Evolutionary conservation across 2,113 vertebrate genomes (phyloP).

Genomic region (Anolis sagrei): DNA sequence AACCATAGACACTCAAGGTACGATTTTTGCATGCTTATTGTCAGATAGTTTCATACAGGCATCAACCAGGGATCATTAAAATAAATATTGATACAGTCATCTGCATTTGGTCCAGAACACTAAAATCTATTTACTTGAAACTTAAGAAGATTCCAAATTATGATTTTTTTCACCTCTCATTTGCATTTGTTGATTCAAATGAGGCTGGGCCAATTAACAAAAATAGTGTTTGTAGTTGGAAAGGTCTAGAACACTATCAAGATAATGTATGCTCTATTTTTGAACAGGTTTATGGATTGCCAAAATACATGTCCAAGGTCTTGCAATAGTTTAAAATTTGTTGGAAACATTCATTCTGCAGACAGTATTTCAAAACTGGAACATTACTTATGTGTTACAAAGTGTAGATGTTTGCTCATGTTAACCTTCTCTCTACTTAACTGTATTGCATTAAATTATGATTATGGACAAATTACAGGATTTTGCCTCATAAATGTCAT

Average conservation of each 20-base stretch:
- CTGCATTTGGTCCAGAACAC: constrained; percentile 59
- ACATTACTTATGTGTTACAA: constrained; percentile 47
- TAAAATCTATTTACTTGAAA: constrained; percentile 64
- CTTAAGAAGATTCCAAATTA: constrained; percentile 62
- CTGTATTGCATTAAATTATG: constrained; percentile 3
- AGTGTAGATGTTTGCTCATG: constrained; percentile 44
- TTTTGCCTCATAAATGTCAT: constrained; percentile 21
- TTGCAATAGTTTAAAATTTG: constrained; percentile 52
- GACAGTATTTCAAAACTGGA: constrained; percentile 56
- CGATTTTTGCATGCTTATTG: constrained; percentile 8
- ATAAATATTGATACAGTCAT: constrained; percentile 50
- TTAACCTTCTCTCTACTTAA: constrained; percentile 34
- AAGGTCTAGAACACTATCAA: not conserved
- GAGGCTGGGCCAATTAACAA: constrained; percentile 56
- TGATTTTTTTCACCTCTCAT: constrained; percentile 55
- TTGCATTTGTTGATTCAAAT: constrained; percentile 54
- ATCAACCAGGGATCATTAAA: not conserved
- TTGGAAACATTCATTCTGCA: constrained; percentile 60
- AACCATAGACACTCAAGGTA: not conserved
- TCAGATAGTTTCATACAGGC: constrained; percentile 4
- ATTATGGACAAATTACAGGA: constrained; percentile 14
- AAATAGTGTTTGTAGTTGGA: constrained; percentile 58
- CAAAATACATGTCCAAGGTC: constrained; percentile 46
- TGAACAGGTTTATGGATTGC: constrained; percentile 23
- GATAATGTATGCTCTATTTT: not conserved